These are phyloP conservation scores for Stegodyphus dumicola DNA, from an alignment of 1,140 invertebrate genomes.

Conservation along the genomic window DNA sequence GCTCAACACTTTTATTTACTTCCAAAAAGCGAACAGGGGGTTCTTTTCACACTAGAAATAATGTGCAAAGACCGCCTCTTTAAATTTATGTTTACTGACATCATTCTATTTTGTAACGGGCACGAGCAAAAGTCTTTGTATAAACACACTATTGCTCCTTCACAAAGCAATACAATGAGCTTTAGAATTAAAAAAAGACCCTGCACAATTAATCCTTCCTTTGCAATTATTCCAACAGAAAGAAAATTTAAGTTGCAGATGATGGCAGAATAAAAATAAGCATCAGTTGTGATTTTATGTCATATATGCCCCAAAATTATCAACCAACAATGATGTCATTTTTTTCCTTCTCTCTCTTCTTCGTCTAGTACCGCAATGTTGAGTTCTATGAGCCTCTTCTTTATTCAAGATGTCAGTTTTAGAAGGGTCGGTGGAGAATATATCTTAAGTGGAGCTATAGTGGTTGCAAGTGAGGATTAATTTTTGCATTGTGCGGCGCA, in stretches of 20 bases:
- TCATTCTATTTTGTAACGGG: conserved; percentile 30
- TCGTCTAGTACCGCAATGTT: background rate
- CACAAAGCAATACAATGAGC: conserved; percentile 29
- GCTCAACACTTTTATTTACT: conserved; percentile 52
- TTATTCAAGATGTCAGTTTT: background rate
- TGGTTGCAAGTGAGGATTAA: background rate
- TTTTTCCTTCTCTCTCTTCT: background rate
- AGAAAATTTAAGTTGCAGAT: conserved; percentile 15
- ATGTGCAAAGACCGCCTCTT: conserved; percentile 46
- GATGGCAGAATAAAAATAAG: conserved; percentile 35
- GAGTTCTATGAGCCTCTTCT: conserved; percentile 13
- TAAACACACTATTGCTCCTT: conserved; percentile 32
- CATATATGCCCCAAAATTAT: conserved; percentile 5
- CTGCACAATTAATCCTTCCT: conserved; percentile 44
- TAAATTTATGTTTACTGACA: conserved; percentile 54
- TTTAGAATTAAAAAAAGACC: conserved; percentile 8
- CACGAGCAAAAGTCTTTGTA: conserved; percentile 41
- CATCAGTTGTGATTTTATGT: conserved; percentile 41
- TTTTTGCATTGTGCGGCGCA: background rate
- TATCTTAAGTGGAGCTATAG: conserved; percentile 6
- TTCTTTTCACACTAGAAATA: conserved; percentile 36
- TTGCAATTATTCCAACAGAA: conserved; percentile 32
- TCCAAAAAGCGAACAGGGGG: conserved; percentile 50
- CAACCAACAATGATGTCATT: background rate
- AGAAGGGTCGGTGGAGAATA: background rate